Evolutionary conservation across 1,140 invertebrate genomes (phyloP), one percentile per base, ranked within the genome.

Genomic region (Drosophila subpulchrella): DNA sequence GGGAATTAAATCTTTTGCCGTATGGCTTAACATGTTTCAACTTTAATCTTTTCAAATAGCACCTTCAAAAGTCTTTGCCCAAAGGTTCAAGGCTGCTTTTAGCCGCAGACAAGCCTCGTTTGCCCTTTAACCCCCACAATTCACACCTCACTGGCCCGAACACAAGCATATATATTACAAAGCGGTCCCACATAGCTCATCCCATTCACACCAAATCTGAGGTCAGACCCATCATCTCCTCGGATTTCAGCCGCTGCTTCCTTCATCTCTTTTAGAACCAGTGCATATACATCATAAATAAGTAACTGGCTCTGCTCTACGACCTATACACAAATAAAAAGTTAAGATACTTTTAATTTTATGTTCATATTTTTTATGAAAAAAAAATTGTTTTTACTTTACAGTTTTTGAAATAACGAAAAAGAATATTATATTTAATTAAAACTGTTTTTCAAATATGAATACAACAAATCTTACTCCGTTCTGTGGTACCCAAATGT

Each of bases 251-350:
- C 46, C 30, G 10, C 38, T 17, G 32, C 17, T 27, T 15, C 42
- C 46, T 55, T 44, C 38, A 47, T 20, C 41, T 53, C 47, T 41
- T 54, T 71, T 41, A 46, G 56, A 62, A 54, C 62, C 75, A 60
- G 42, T 57, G 51, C 39, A 75, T 57, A 77, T 77, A 77, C 48
- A 34, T 67, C 42, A 75, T 77, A 77, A 77, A 77, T 77, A 77
- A 61, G 70, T 77, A 70, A 58, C 39, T 53, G 41, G 6, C 44
- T 61, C 7, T 27, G 11, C 60, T 30, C 27, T 17, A 12, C 10
- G 12, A 13, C 32, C 30, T 36, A 32, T 58, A 17, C 47, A 54
- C 61, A 13, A 11, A 34, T 15, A 27, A n/a, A 62, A 67, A 61
- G 4, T 47, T 8, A 15, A 7, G 6, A 8, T 34, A 20, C 15